Base-by-base conservation (phyloP, 2,797 vertebrate genomes). In the Onychomys arenicola region DNA sequence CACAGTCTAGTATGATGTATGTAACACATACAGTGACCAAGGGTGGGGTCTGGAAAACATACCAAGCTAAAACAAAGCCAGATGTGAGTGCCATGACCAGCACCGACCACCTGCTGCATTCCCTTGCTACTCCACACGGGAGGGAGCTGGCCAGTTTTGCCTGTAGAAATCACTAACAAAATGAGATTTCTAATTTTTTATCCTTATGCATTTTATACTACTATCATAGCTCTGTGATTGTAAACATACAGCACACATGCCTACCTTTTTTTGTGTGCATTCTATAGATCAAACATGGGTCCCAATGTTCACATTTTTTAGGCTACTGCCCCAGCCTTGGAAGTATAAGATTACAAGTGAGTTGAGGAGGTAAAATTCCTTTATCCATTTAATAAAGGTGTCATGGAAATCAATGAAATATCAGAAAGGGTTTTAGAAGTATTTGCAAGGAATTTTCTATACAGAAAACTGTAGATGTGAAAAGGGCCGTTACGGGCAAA, bases 21-120 rank as follows among this genome's bases (percentile, higher is more conserved):
- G 69, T 27, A 94, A 49, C 6, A 21, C 63, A 81, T 27, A 91
- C 69, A 69, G 92, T 78, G 67, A 95, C 89, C 29, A 14, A 67
- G 84, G 91, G 29, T 89, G 34, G 52, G 2, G n/a, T 67, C 43
- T 94, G 75, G 49, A 95, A 83, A 57, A 89, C 40, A 23, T n/a
- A 86, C 83, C 3, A 49, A 82, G 75, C 69, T 81, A 93, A 95
- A 94, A 29, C 52, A 65, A 94, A 96, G 84, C 71, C 90, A 97
- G 93, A 91, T 71, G 89, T 91, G 65, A 71, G 49, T n/a, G 25
- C 69, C 82, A 40, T 34, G 43, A 46, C 88, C 59, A 73, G 32
- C 32, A 32, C 80, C 25, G 67, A 57, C 40, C 80, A 23, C 37
- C 78, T 49, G 6, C 52, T 23, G 63, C 25, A 9, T 40, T 88